Evolutionary conservation across 1,140 invertebrate genomes (phyloP), one percentile per base, ranked within the genome.

Genomic region (Oryctes rhinoceros): DNA sequence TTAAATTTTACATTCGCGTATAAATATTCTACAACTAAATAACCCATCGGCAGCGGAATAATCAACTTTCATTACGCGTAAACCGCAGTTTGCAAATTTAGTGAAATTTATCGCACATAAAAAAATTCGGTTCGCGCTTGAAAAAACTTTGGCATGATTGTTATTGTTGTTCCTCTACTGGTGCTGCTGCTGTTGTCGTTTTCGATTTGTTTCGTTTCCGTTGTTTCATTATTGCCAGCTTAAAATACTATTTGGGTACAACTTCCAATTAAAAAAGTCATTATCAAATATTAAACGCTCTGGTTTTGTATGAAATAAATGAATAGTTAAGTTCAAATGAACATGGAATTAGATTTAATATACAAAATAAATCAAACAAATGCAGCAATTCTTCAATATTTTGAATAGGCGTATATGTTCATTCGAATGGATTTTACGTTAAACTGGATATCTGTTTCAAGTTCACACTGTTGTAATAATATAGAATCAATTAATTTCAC

Each of bases 21-120:
- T 71, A 71, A 71, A 71, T 71, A 71, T 71, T 71, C 65, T 71
- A 37, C 65, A 71, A 71, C 65, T 71, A 71, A 71, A 71, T 71
- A 71, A 35, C 24, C 65, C 24, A 24, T 24, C 65, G 35, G 65
- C 65, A 71, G 24, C 18, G 65, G 4, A 24, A 71, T 71, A 71
- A 71, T 71, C 65, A 71, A 71, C 30, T 71, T 71, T 71, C 65
- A 71, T 71, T 71, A 71, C 11, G 15, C 10, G 65, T 13, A 71
- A 71, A 71, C 65, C 65, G 20, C 65, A 71, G 18, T 24, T 71
- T 24, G 65, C 65, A 71, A 71, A 71, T 71, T 35, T 71, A 37
- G 18, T 71, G 20, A 24, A 71, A 71, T 24, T 71, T 24, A 71
- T 10, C 9, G 65, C 15, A 53, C 24, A 35, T 4, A 15, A 37